These are phyloP conservation scores for Enoplosus armatus DNA, from an alignment of 2,797 vertebrate genomes.

Conservation along the genomic window DNA sequence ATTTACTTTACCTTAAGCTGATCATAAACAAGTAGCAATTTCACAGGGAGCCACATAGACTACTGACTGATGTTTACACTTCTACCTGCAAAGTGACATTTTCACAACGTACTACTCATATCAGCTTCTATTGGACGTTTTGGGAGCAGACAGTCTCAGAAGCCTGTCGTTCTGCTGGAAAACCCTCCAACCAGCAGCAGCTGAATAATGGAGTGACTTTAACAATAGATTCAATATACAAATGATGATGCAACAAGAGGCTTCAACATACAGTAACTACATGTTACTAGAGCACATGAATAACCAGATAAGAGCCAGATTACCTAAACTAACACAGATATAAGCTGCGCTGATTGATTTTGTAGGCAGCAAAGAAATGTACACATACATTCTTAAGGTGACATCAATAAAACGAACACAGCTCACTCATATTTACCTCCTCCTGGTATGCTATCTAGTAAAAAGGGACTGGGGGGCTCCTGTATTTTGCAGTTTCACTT, in stretches of 20 bases:
- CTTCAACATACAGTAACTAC: constrained; percentile 4
- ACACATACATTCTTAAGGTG: constrained; percentile 5
- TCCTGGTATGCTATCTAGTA: constrained; percentile 15
- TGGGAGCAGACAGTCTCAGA: constrained; percentile 20
- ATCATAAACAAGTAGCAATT: neutral
- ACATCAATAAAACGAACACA: constrained; percentile 24
- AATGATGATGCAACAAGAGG: constrained; percentile 31
- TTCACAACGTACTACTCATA: constrained; percentile 22
- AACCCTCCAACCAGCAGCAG: constrained; percentile 3
- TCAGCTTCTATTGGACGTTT: constrained; percentile 22
- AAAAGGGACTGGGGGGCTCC: neutral
- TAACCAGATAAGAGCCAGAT: constrained; percentile 3
- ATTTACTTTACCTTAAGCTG: constrained; percentile 26
- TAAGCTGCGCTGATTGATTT: constrained; percentile 2
- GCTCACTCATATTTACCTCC: constrained; percentile 5
- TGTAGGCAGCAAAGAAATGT: neutral
- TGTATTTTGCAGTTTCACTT: constrained; percentile 39
- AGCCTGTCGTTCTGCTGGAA: constrained; percentile 22
- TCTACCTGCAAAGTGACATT: constrained; percentile 29
- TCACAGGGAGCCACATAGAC: neutral
- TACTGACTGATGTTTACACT: neutral
- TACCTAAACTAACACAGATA: constrained; percentile 8
- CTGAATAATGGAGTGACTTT: constrained; percentile 18
- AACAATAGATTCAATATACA: constrained; percentile 23
- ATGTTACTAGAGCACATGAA: constrained; percentile 14